A percentile compares a stretch with the other conserved stretches of the same genome.
Evolutionary conservation across 2,888 invertebrate genomes (phyloP).

Genomic region (Caenorhabditis wallacei): DNA sequence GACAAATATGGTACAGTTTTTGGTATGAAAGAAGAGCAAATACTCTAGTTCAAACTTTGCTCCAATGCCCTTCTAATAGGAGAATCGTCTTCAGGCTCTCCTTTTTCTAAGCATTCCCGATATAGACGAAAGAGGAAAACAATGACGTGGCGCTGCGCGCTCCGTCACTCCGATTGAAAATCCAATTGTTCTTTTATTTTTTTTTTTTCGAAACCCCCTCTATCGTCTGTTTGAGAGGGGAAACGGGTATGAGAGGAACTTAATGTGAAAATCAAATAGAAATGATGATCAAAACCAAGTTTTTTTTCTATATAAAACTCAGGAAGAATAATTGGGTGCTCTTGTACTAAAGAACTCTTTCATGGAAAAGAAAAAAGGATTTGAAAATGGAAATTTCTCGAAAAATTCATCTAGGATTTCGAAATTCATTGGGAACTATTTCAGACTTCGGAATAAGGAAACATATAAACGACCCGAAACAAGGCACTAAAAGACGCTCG

Average conservation of each 20-base stretch:
- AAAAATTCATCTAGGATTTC: no score
- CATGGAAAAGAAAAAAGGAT: no score
- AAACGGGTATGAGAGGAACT: neutral
- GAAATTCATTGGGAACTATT: neutral
- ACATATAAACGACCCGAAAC: neutral
- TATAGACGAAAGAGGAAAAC: constrained; percentile 27
- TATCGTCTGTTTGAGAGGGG: constrained; percentile 19
- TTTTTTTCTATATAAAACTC: no score
- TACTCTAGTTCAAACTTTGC: neutral
- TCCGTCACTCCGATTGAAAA: neutral
- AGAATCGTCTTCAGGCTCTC: no score
- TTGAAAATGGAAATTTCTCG: neutral
- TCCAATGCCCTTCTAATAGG: no score
- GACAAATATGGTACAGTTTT: no score
- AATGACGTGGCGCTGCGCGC: constrained; percentile 14
- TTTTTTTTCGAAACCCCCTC: neutral
- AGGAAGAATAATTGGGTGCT: no score
- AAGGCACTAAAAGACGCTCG: neutral
- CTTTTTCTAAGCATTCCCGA: neutral
- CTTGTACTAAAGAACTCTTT: no score
- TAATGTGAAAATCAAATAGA: constrained; percentile 42
- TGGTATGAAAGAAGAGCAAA: neutral
- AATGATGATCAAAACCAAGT: neutral
- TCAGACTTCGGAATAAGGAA: neutral
- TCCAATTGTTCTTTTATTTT: constrained; percentile 38